A percentile compares a stretch with the other conserved stretches of the same genome.
Evolutionary conservation across 2,888 invertebrate species (phyloP).

Genomic region (Philhelius pedissequus): DNA sequence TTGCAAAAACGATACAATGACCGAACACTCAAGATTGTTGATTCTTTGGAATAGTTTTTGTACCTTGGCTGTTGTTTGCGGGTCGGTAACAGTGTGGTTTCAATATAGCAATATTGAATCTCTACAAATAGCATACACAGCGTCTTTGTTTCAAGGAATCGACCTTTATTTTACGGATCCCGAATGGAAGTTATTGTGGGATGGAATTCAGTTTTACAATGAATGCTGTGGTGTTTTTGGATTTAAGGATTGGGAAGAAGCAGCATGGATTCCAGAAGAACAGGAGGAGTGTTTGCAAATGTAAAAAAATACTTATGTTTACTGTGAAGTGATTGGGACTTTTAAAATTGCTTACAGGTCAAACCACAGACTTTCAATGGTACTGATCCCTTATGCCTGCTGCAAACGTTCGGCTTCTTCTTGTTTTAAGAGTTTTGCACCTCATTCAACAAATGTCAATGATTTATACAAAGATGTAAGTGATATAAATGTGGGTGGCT

Average conservation of each 20-base stretch:
- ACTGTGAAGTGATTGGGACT: not conserved
- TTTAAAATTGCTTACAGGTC: not conserved
- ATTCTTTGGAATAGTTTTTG: slow-evolving; percentile 73
- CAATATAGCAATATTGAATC: slow-evolving; percentile 70
- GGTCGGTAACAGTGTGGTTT: slow-evolving; percentile 72
- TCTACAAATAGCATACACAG: slow-evolving; percentile 70
- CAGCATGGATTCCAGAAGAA: slow-evolving; percentile 72
- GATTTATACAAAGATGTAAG: slow-evolving; percentile 70
- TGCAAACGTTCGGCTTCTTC: slow-evolving; percentile 70
- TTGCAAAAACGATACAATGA: slow-evolving; percentile 69
- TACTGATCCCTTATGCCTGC: slow-evolving; percentile 74
- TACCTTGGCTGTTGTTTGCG: slow-evolving; percentile 72
- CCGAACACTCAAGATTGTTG: slow-evolving; percentile 2
- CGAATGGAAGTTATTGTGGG: slow-evolving; percentile 78
- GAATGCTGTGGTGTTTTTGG: slow-evolving; percentile 77
- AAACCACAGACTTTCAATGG: not conserved
- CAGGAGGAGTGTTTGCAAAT: not conserved
- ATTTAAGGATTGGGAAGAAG: slow-evolving; percentile 76
- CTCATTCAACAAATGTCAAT: slow-evolving; percentile 29
- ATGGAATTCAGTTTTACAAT: slow-evolving; percentile 74
- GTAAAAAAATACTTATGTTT: not conserved
- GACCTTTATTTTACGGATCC: slow-evolving; percentile 75
- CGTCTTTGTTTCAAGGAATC: slow-evolving; percentile 74
- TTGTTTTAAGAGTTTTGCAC: slow-evolving; percentile 69
- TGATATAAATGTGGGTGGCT: slow-evolving; percentile 73